These are phyloP conservation scores for Ochotona princeps DNA, from an alignment of 2,113 vertebrate genomes.

Conservation along the genomic window DNA sequence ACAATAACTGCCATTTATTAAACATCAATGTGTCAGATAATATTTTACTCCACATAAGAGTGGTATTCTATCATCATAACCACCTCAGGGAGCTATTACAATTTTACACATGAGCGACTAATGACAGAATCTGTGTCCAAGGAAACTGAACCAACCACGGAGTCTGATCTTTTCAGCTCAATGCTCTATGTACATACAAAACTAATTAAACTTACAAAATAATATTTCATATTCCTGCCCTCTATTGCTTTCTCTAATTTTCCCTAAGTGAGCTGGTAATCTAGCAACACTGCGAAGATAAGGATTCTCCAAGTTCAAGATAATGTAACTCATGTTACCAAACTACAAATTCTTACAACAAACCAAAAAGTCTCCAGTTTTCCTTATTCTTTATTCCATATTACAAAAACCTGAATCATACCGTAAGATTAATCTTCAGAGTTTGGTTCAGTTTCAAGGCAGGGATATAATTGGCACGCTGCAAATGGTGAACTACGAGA, in stretches of 20 bases:
- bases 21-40: neutral
- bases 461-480: slow-evolving; percentile 94
- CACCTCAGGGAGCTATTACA: neutral
- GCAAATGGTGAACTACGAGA: slow-evolving; percentile 94
- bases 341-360: neutral
- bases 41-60: neutral
- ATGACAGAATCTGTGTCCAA: neutral
- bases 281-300: neutral
- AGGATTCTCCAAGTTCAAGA: neutral
- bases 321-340: neutral
- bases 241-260: neutral
- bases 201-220: too few relatives aligned
- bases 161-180: neutral
- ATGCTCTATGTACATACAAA: neutral
- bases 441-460: slow-evolving; percentile 94
- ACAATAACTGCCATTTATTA: neutral
- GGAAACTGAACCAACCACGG: neutral
- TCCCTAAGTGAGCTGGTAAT: neutral
- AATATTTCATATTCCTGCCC: neutral
- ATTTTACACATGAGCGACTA: neutral
- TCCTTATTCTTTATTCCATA: neutral
- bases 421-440: slow-evolving; percentile 89
- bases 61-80: neutral
- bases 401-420: slow-evolving; percentile 77
- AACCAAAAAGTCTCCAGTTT: neutral